phyloP scores from a whole-genome alignment of 2,113 vertebrate genomes.

The Tichodroma muraria region DNA sequence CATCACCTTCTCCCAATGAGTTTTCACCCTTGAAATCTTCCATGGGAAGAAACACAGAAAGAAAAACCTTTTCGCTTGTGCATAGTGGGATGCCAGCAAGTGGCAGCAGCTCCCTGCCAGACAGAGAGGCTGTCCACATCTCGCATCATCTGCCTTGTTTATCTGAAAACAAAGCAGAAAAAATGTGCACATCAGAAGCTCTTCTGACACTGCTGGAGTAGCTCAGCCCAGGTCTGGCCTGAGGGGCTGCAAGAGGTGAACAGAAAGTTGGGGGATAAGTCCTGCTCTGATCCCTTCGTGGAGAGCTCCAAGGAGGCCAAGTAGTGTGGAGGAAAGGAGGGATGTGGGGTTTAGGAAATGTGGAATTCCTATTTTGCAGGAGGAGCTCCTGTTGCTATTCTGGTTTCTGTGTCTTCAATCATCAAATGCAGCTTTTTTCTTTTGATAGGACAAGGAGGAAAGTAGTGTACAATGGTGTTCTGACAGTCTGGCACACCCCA shows the following conservation, averaged over 20 bases:
- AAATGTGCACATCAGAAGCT: neutral
- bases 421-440: conserved; percentile 44
- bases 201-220: neutral
- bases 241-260: neutral
- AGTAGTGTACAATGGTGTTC: conserved; percentile 20
- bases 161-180: neutral
- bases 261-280: neutral
- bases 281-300: neutral
- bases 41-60: neutral
- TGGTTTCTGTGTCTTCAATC: conserved; percentile 33
- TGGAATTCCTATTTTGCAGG: neutral
- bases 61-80: neutral
- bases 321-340: neutral
- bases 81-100: conserved; percentile 28
- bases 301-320: neutral
- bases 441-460: conserved; percentile 6
- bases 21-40: neutral
- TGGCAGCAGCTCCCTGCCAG: conserved; percentile 42
- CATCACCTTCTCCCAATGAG: neutral
- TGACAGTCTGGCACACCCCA: conserved; percentile 8
- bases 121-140: neutral
- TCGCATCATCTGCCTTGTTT: neutral
- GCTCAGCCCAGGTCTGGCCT: neutral
- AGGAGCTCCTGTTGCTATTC: conserved; percentile 14
- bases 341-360: neutral